Evolutionary conservation across 2,797 vertebrate species (phyloP), one percentile per base, ranked within the genome.

Genomic region (Perodicticus potto): DNA sequence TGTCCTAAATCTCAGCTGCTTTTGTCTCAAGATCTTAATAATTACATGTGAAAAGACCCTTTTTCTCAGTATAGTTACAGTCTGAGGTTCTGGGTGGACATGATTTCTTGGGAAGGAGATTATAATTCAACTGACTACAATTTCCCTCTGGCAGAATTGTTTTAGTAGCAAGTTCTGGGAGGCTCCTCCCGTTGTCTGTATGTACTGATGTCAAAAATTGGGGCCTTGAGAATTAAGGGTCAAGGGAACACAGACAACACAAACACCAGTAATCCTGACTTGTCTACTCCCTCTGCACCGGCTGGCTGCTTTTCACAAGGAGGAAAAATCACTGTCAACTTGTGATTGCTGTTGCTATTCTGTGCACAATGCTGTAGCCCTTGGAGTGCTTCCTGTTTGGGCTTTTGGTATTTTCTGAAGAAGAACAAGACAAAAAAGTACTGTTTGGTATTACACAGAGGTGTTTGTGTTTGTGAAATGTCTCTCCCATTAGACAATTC

Each of bases 401-500:
- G 43, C 61, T 72, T 93, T 81, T 59, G 80, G 17, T 32, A n/a
- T 92, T 91, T 93, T 90, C 37, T 40, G 34, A 77, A 88, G 65
- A 55, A 69, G 34, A 49, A 34, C 3, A 10, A 27, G 34, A 19
- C 19, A 11, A 73, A 10, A 85, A 82, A 37, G 8, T 55, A 12
- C 19, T 67, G 2, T 78, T 85, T 40, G 49, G 1, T 82, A 23
- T 78, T 61, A 83, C 9, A 1, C 5, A 14, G 29, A 17, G 49
- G 34, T 9, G 7, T 74, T 53, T 67, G 67, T 69, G 80, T 93
- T 91, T 73, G 72, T 67, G 40, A 93, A 89, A 55, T n/a, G 11
- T 67, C 78, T 91, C n/a, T 94, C 81, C 53, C 19, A 29, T 86
- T 88, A 74, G 96, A 86, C 45, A 22, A 27, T 93, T 93, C 81